Evolutionary conservation across 2,113 vertebrate species (phyloP), one percentile per base, ranked within the genome.

Genomic region (Engraulis encrasicolus): DNA sequence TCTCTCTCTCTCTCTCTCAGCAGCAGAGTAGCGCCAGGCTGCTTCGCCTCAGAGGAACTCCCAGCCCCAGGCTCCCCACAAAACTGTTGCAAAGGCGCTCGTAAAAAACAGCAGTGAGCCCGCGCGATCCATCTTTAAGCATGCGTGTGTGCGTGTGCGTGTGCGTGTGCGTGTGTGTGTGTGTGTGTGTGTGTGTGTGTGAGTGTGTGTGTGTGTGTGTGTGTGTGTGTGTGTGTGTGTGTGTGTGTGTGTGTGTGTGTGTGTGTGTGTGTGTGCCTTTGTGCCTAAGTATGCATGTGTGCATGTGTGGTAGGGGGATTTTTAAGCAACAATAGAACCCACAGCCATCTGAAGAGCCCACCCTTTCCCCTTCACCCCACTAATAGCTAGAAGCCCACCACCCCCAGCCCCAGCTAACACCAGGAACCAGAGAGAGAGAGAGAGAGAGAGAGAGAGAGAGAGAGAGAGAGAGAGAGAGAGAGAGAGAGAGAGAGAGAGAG

Each of bases 21-120:
- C 23, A 66, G 58, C 23, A 45, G 40, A 45, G 6, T 66, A 66
- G 58, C 58, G 58, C 58, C 58, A 66, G 58, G 58, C 58, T 31
- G 6, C 58, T 66, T 66, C 58, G 58, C 58, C 58, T 66, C 23
- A 66, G 58, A 66, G 58, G 23, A 66, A 66, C 58, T 14, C 58
- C 58, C 58, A 66, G 2, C 58, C 58, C 58, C 27, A 23, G 58
- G 58, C 58, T 66, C 58, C 58, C 58, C 58, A 66, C 23, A 66
- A 66, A 66, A 66, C 58, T 66, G 58, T 66, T 66, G 23, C 58
- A 66, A 66, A 66, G 58, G 27, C 27, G 58, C 58, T 66, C 58
- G 58, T 66, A 66, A 66, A 66, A 66, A 66, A 15, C 58, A 31
- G 58, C 58, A 66, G 58, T 23, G 27, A 66, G 58, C 58, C 58